Percentiles rank a stretch among this genome's conserved stretches.
Conservation (phyloP, 2,888 invertebrate species). For the Scrobipalpa atriplicella region DNA sequence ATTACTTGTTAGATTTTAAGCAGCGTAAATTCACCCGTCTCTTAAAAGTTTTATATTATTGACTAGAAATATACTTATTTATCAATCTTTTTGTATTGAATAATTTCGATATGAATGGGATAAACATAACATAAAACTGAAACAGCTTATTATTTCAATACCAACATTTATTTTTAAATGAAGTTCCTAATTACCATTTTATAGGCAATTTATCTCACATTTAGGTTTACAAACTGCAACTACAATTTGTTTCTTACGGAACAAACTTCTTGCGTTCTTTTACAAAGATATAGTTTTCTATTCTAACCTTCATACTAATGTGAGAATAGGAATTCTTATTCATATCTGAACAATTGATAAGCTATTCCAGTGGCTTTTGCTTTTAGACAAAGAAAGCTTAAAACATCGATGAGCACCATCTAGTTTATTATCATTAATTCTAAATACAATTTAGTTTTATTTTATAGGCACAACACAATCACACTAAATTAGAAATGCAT, state of each 20-base stretch:
- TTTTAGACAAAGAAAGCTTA: constrained; percentile 27
- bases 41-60: constrained; percentile 81
- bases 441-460: neutral
- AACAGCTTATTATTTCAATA: constrained; percentile 56
- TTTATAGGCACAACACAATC: neutral
- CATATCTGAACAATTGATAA: neutral
- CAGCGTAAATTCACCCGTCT: constrained; percentile 82
- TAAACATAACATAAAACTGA: constrained; percentile 52
- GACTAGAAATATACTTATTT: constrained; percentile 83
- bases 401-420: constrained; percentile 24
- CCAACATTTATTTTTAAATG: constrained; percentile 57
- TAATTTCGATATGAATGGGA: constrained; percentile 78
- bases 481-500: neutral
- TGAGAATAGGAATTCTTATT: neutral
- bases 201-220: constrained; percentile 34
- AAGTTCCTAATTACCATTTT: constrained; percentile 30
- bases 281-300: neutral
- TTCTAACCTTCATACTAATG: neutral
- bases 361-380: neutral
- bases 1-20: constrained; percentile 71
- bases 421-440: constrained; percentile 11
- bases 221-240: neutral
- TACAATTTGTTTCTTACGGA: neutral
- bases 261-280: neutral
- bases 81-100: constrained; percentile 77